phyloP scores from a whole-genome alignment of 2,113 vertebrate species.

The Alosa alosa region DNA sequence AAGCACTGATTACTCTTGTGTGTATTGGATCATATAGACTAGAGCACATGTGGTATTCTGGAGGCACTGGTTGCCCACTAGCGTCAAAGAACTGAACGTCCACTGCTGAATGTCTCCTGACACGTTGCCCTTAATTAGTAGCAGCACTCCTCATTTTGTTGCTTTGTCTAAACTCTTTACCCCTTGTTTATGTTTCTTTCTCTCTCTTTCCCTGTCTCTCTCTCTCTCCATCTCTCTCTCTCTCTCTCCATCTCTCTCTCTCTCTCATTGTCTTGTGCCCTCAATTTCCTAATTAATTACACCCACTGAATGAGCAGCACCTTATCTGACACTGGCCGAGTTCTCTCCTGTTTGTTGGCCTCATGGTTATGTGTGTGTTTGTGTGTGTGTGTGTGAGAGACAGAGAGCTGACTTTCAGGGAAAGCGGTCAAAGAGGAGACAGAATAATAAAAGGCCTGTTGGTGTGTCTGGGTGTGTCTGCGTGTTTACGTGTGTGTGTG shows the following conservation, averaged over 20 bases:
- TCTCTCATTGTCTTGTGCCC: background rate
- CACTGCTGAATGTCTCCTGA: background rate
- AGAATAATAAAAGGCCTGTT: conserved; percentile 37
- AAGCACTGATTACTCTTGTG: background rate
- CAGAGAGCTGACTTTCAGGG: conserved; percentile 14
- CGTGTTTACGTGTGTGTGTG: background rate
- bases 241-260: conserved; percentile 18
- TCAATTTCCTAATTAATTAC: conserved; percentile 46
- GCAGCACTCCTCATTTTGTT: conserved; percentile 9
- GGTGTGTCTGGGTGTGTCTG: background rate
- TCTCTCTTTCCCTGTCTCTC: background rate
- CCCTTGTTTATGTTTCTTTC: conserved; percentile 17
- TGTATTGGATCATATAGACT: background rate
- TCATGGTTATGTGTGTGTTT: conserved; percentile 38
- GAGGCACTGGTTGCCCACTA: background rate
- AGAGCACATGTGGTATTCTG: background rate
- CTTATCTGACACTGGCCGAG: conserved; percentile 23
- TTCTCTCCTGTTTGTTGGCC: conserved; percentile 41
- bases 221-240: background rate
- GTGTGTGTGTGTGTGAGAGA: background rate
- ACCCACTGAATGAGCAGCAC: conserved; percentile 41
- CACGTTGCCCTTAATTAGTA: background rate
- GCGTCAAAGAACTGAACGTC: background rate
- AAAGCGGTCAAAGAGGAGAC: conserved; percentile 27
- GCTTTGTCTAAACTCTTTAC: background rate